phyloP scores from a whole-genome alignment of 1,140 invertebrate species.

The Bradysia coprophila region DNA sequence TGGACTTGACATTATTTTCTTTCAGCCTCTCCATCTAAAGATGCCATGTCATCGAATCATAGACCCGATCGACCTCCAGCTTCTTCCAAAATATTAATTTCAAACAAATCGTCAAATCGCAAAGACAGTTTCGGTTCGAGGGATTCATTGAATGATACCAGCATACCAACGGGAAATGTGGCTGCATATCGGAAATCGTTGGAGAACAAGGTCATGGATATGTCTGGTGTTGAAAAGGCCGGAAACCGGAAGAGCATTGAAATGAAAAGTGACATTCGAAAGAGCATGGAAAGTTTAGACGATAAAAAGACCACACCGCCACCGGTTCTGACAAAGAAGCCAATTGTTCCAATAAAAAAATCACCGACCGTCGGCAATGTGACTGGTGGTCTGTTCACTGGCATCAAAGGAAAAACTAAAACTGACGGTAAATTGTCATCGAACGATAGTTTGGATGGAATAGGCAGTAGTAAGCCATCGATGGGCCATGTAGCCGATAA shows the following conservation, averaged over 20 bases:
- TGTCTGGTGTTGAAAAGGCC: constrained; percentile 8
- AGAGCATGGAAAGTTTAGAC: constrained; percentile 20
- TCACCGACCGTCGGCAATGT: constrained; percentile 32
- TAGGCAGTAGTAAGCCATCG: constrained; percentile 13
- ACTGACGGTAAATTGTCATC: constrained; percentile 20
- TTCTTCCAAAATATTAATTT: constrained; percentile 19
- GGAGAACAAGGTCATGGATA: constrained; percentile 23
- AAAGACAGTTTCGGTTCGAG: constrained; percentile 23
- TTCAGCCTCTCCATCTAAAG: background rate
- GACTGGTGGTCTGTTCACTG: constrained; percentile 31
- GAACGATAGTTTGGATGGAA: constrained; percentile 17
- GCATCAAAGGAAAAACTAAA: constrained; percentile 36
- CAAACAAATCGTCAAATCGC: constrained; percentile 11
- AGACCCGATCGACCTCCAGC: constrained; percentile 6
- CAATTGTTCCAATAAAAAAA: constrained; percentile 38
- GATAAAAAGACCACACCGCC: constrained; percentile 18
- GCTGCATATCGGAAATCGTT: constrained; percentile 29
- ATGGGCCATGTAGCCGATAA: constrained; percentile 2
- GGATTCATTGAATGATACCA: constrained; percentile 22
- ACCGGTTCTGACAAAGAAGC: constrained; percentile 32
- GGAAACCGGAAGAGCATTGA: constrained; percentile 3
- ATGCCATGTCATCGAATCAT: background rate
- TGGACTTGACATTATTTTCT: background rate
- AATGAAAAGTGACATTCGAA: constrained; percentile 12
- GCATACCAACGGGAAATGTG: constrained; percentile 21